Evolutionary conservation across 2,113 vertebrate genomes (phyloP), one percentile per base, ranked within the genome.

Genomic region (Pseudonaja textilis): DNA sequence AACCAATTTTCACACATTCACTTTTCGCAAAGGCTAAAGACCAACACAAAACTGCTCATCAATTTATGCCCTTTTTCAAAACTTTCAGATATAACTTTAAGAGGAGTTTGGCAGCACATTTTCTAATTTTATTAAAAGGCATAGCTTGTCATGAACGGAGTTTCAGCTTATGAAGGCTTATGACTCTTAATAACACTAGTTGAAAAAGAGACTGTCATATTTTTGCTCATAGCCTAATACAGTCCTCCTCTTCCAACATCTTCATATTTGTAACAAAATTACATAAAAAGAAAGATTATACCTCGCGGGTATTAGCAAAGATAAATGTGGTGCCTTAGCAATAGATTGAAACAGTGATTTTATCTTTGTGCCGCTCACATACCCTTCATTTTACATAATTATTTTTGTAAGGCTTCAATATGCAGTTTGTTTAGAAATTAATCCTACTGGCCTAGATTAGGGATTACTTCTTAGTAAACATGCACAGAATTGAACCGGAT

Each of bases 21-120:
- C 81, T 25, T 92, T 95, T 87, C 54, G 29, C 57, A 34, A 89
- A 14, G 0, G 64, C 47, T 50, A 54, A 95, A 95, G 74, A 0
- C 85, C 45, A 95, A 93, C 22, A 93, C 11, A 95, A 95, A 10
- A 93, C 85, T 90, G n/a, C 52, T 89, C 34, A 92, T 89, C 39
- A 86, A 69, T 93, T 87, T 29, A 90, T 50, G 18, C 4, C 85
- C 23, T n/a, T 18, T 88, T 95, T 92, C 3, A 89, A 95, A 93
- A 34, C 4, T 0, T 0, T 2, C 50, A 45, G 22, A 92, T 95
- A 90, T 52, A 47, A 5, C 25, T 42, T 81, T 81, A 39, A 81
- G 74, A 81, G 74, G 74, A 81, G 34, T 42, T 42, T 42, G 74
- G 34, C 74, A 81, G 34, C 34, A 81, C 34, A 20, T 81, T 81